A percentile compares a stretch with the other conserved stretches of the same genome.
phyloP scores from a whole-genome alignment of 2,113 vertebrate species.

The Mirza zaza region DNA sequence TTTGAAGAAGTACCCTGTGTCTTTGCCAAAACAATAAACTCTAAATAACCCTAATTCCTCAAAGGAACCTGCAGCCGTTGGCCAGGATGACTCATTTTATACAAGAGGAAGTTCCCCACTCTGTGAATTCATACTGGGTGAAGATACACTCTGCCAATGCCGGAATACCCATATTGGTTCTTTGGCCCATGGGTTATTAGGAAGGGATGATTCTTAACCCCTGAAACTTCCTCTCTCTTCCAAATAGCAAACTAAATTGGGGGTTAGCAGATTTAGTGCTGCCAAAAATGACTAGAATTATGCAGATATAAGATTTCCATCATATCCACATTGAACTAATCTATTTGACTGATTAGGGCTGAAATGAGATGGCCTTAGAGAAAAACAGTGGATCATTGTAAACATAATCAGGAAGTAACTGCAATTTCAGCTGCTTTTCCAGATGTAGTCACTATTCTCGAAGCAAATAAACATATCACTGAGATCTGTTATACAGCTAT shows the following conservation, averaged over 20 bases:
- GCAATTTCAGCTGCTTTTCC: slow-evolving; percentile 28
- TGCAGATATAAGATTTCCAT: background rate
- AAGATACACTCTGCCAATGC: background rate
- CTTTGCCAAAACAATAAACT: background rate
- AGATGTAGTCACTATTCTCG: background rate
- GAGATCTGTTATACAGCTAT: background rate
- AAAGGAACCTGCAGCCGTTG: background rate
- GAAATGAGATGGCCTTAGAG: slow-evolving; percentile 37
- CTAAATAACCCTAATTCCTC: background rate
- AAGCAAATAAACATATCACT: background rate
- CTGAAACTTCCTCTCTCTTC: background rate
- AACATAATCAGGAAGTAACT: slow-evolving; percentile 35
- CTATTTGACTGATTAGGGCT: slow-evolving; percentile 6
- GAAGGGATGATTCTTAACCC: background rate
- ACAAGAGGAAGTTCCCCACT: background rate
- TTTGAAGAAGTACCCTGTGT: background rate
- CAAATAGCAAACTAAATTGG: background rate
- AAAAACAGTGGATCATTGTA: slow-evolving; percentile 36
- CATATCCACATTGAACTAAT: background rate
- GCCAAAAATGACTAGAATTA: background rate
- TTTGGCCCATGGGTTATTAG: background rate
- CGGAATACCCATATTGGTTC: background rate
- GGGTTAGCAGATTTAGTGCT: background rate
- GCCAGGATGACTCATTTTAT: background rate
- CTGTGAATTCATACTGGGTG: background rate